Evolutionary conservation across 1,140 invertebrate species (phyloP).

Genomic region (Drosophila punjabiensis): DNA sequence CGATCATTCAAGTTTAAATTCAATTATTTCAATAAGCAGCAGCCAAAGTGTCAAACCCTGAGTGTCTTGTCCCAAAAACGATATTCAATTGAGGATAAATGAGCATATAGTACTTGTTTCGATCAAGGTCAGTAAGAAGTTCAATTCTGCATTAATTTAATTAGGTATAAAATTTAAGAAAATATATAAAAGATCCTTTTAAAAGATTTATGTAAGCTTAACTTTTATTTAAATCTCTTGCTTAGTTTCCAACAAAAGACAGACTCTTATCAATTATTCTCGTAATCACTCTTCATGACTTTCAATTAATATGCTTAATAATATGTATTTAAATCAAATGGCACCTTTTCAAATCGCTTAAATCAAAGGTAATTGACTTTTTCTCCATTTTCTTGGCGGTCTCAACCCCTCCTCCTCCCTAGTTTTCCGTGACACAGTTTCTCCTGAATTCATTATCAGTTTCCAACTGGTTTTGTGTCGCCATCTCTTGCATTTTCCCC

Average conservation of each 20-base stretch:
- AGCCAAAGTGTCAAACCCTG: conserved; percentile 62
- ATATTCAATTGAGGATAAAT: conserved; percentile 58
- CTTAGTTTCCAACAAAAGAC: neutral
- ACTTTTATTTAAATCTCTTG: neutral
- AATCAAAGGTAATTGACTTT: conserved; percentile 7
- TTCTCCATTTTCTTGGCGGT: neutral
- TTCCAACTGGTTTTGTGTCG: conserved; percentile 37
- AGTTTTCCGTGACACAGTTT: conserved; percentile 45
- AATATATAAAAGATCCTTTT: too few relatives aligned
- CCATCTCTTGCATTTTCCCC: conserved; percentile 17
- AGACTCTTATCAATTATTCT: neutral
- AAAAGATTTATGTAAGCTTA: too few relatives aligned
- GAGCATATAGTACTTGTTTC: neutral
- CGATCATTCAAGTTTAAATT: conserved; percentile 49
- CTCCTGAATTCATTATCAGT: conserved; percentile 39
- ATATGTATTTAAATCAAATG: neutral
- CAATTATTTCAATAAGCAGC: conserved; percentile 69
- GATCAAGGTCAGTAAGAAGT: neutral
- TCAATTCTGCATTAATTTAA: neutral
- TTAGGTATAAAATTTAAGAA: neutral
- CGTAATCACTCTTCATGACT: neutral
- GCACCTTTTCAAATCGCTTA: conserved; percentile 1
- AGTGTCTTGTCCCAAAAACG: conserved; percentile 42
- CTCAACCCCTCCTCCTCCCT: neutral
- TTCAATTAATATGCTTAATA: conserved; percentile 1